Evolutionary conservation across 2,113 vertebrate genomes (phyloP).

Genomic region (Phalacrocorax carbo): DNA sequence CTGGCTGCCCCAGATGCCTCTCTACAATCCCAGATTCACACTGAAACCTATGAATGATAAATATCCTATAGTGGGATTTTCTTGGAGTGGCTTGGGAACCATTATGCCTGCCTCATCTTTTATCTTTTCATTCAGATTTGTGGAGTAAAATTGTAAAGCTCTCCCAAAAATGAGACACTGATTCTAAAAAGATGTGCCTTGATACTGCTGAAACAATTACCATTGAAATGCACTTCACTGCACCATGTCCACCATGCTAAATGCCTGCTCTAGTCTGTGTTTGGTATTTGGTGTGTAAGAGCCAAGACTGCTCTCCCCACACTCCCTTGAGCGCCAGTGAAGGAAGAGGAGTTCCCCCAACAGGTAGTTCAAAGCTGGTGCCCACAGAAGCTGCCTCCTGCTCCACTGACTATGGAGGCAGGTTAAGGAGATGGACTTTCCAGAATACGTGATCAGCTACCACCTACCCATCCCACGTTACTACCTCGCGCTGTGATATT

Average conservation of each 20-base stretch:
- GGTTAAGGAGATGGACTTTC: not conserved
- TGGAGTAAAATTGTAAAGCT: not conserved
- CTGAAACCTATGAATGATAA: rapidly evolving
- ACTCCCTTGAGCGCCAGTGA: not conserved
- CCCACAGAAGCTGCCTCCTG: not conserved
- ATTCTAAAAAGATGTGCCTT: not conserved
- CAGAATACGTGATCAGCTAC: not conserved
- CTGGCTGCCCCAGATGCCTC: not conserved
- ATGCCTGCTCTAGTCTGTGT: not conserved
- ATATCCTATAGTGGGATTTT: not conserved
- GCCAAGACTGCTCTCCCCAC: not conserved
- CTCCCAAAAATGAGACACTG: not conserved
- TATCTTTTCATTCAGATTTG: not conserved
- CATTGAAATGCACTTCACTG: not conserved
- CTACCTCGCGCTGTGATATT: not conserved
- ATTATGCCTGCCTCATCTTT: not conserved
- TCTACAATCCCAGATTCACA: not conserved
- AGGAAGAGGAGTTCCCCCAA: not conserved
- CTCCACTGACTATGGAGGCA: not conserved
- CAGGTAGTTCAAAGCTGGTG: not conserved
- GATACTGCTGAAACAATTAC: not conserved
- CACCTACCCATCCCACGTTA: not conserved
- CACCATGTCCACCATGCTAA: not conserved
- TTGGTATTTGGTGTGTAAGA: not conserved
- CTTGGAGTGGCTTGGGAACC: not conserved